Base-by-base conservation (phyloP, 2,797 vertebrate species). In the Crypturellus tataupa region DNA sequence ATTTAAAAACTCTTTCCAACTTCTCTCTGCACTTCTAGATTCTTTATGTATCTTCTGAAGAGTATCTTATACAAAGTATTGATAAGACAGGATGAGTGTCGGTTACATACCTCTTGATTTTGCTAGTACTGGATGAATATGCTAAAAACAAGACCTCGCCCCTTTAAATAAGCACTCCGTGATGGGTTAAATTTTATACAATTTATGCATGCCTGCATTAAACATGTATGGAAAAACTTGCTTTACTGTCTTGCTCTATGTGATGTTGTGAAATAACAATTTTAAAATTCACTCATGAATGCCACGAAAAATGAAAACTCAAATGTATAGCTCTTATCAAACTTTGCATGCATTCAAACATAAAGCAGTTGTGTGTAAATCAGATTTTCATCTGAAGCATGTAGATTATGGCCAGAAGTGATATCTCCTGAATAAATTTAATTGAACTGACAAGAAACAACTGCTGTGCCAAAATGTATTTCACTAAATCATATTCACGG, bases 361-460 rank as follows among this genome's bases (percentile, higher is more conserved):
- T 93, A 92, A 93, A 96, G 33, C 76, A 84, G 60, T 84, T 97
- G 80, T 77, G 81, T 95, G 89, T 95, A 95, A 97, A 94, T 67
- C 87, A 96, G 92, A 97, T 94, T 93, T 89, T 92, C 90, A 95
- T 91, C 88, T 97, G 96, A 96, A 96, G 85, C 94, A 96, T 76
- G 58, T 71, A 95, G 85, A 89, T 80, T 93, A 87, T 96, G 77
- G 93, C 97, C 95, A 94, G 94, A 91, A 97, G 97, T 95, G 79
- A 95, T 92, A 94, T 96, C 92, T 47, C 76, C 81, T 58, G 70
- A 97, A 72, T 93, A 90, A 96, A 96, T 96, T 60, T 97, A 85
- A 97, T 93, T 97, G 95, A 97, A 97, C 88, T 97, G 97, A 97
- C 96, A 97, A 96, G 94, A 92, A 97, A 97, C 95, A 98, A 97